Evolutionary conservation across 1,140 invertebrate genomes (phyloP), one percentile per base, ranked within the genome.

Genomic region (Drosophila hydei): DNA sequence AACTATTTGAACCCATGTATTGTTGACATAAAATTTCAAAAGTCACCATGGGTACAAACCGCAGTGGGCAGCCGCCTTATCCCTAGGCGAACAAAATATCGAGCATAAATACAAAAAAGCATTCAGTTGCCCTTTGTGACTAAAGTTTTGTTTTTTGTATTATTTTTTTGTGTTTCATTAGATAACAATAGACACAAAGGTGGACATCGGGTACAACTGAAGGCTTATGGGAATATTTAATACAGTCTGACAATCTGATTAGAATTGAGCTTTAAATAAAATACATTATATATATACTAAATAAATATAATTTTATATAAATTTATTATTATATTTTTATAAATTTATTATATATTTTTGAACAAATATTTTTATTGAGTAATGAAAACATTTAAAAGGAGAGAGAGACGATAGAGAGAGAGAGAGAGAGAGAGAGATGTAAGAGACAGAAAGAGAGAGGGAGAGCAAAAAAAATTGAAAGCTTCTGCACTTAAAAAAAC

Each of bases 91-190:
- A 19, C 36, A 38, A 38, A 40, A 42, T 16, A 42, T 14, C 1
- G 6, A 42, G 7, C 12, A 42, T 18, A 16, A 16, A 42, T 42
- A 62, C 56, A 68, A 52, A 62, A 72, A 67, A 72, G 43, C 38
- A 48, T 50, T 36, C 50, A 23, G n/a, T 42, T 64, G 68, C 36
- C 52, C 68, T 62, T 58, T 71, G 72, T 62, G 59, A 45, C 21
- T 14, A 21, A 68, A 61, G 69, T 52, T 71, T 50, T 73, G 36
- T 42, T 18, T 16, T 42, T 11, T 40, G 30, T 33, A 4, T 33
- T 4, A n/a, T 43, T 7, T 12, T 18, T 30, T 45, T 3, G 4
- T 23, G 50, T 70, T 80, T 62, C 65, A 27, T 42, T 40, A 19
- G 60, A 45, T 23, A 42, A 27, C 33, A 55, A 18, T 12, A 16